phyloP scores from a whole-genome alignment of 2,888 invertebrate genomes.

The Phlogophora meticulosa region DNA sequence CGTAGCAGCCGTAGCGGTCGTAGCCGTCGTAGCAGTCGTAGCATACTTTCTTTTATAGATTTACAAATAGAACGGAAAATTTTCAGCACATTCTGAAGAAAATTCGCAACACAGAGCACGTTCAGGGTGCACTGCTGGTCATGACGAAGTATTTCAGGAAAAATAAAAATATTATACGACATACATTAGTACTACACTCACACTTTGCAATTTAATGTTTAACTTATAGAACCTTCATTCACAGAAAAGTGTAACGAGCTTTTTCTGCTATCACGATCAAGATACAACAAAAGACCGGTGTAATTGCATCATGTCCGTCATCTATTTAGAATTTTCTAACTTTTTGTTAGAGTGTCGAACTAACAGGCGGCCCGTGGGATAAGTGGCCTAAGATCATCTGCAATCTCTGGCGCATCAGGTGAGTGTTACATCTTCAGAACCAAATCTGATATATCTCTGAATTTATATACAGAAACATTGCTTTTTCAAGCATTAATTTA shows the following conservation, averaged over 20 bases:
- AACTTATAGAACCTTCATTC: neutral
- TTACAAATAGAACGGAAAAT: slow-evolving; percentile 26
- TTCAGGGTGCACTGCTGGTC: slow-evolving; percentile 26
- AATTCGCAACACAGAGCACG: slow-evolving; percentile 38
- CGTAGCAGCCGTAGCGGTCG: slow-evolving; percentile 22
- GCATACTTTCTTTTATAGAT: slow-evolving; percentile 13
- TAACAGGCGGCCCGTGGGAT: too few species aligned
- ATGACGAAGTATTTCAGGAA: slow-evolving; percentile 9
- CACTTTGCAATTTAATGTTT: slow-evolving; percentile 1
- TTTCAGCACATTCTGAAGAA: slow-evolving; percentile 21
- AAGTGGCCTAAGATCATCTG: neutral
- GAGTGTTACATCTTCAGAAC: neutral
- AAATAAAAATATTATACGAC: slow-evolving; percentile 22
- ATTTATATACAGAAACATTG: neutral
- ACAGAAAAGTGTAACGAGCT: neutral
- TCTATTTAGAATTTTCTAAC: too few species aligned
- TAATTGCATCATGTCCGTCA: neutral
- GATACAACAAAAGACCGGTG: neutral
- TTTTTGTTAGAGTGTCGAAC: neutral
- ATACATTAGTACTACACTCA: slow-evolving; percentile 1
- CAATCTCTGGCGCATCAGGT: neutral
- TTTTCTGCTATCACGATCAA: neutral
- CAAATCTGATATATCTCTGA: neutral
- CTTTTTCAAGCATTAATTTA: too few species aligned
- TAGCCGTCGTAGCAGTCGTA: slow-evolving; percentile 25